Base-by-base conservation (phyloP, 2,888 invertebrate species). In the Scotopteryx bipunctaria region DNA sequence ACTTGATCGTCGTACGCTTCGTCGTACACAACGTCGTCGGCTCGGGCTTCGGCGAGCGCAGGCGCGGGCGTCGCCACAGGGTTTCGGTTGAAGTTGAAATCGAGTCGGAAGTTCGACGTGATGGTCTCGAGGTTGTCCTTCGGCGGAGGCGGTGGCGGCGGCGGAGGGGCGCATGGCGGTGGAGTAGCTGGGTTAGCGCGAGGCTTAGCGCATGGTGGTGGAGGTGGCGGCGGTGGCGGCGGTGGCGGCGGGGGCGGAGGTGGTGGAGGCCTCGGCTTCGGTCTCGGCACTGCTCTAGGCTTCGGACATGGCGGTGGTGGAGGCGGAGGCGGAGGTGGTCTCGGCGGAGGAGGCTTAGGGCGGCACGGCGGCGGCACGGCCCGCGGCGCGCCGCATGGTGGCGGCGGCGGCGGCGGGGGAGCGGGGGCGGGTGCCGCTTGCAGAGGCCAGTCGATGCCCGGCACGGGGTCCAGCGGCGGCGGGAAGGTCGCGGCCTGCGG, bases 391-490 rank as follows among this genome's bases (percentile, higher is more conserved):
- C 25, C 64, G 67, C 32, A 59, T 42, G 52, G 57, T 52, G 64
- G 73, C 60, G 2, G 72, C 63, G 0, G 74, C 66, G 2, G 76
- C 71, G 1, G 73, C 3, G 14, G 70, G n/a, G n/a, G n/a, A n/a
- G n/a, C 64, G 0, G 69, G 61, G 0, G 76, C 65, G 2, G 74
- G 64, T 1, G 66, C 76, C 0, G 81, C 81, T 41, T 82, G 84
- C 21, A 84, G 63, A 29, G 88, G 86, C 1, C 67, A 23, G 45
- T 89, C 86, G 47, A 87, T 80, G 0, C 89, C 87, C 1, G 87
- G 82, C 13, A 91, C 89, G 0, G 84, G 87, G 1, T 82, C 82
- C 3, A 91, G 64, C 6, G 91, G 88, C 23, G 91, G 88, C 19
- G 90, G 90, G 59, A 89, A 86, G 11, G 74, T 8, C 25, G 45